phyloP scores from a whole-genome alignment of 64 coral and sea anemone species.

The Montipora foliosa region DNA sequence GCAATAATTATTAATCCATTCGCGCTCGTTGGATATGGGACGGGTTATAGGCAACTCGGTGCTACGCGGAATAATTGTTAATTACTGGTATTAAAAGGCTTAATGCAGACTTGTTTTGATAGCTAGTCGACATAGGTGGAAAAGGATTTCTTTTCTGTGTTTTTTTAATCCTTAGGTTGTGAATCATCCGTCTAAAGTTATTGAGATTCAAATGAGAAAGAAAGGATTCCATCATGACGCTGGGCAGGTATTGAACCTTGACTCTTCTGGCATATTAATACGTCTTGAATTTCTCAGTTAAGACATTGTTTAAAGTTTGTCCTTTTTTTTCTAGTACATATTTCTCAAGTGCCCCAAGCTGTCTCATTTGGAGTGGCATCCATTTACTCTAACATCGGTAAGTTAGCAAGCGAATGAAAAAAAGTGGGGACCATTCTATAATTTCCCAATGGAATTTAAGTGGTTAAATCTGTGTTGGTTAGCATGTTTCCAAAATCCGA shows the following conservation, averaged over 20 bases:
- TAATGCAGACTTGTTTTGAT: neutral
- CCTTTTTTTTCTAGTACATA: constrained; percentile 68
- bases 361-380: constrained; percentile 90
- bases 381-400: constrained; percentile 92
- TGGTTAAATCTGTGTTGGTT: too few relatives aligned
- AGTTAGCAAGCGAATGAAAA: neutral
- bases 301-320: neutral
- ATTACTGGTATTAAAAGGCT: too few relatives aligned
- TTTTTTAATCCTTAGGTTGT: constrained; percentile 67
- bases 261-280: too few relatives aligned
- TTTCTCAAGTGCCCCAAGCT: constrained; percentile 85
- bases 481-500: too few relatives aligned
- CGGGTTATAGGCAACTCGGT: too few relatives aligned
- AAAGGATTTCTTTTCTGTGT: neutral
- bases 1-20: too few relatives aligned
- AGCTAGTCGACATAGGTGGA: neutral
- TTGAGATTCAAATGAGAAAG: constrained; percentile 94
- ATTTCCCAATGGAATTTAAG: too few relatives aligned
- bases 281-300: too few relatives aligned
- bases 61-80: too few relatives aligned
- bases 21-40: too few relatives aligned
- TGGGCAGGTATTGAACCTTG: constrained; percentile 64
- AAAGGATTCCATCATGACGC: constrained; percentile 81
- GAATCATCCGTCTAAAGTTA: constrained; percentile 94
- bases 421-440: too few relatives aligned